Evolutionary conservation across 2,888 invertebrate genomes (phyloP).

Genomic region (Carterocephalus palaemon): DNA sequence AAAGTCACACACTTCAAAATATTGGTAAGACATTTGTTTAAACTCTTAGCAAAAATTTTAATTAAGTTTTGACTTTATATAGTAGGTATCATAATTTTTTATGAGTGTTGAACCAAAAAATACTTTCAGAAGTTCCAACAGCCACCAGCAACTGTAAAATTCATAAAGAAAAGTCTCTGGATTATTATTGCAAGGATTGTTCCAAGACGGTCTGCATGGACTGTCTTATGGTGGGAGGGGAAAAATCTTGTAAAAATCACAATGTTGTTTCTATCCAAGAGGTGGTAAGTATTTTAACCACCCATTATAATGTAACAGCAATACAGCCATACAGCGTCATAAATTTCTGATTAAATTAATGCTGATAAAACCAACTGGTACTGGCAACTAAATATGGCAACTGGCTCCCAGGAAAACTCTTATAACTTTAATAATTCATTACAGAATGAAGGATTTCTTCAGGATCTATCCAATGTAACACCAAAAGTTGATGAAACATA

Average conservation of each 20-base stretch:
- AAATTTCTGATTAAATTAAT: no score
- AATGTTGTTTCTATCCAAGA: conserved; percentile 57
- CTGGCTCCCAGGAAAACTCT: neutral
- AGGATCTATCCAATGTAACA: conserved; percentile 47
- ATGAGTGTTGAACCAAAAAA: neutral
- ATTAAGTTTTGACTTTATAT: conserved; percentile 1
- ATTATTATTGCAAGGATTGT: conserved; percentile 67
- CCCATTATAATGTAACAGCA: no score
- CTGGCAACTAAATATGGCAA: no score
- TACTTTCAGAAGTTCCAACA: neutral
- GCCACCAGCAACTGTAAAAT: conserved; percentile 40
- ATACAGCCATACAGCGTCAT: no score
- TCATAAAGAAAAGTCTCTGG: conserved; percentile 55
- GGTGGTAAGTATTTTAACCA: conserved; percentile 60
- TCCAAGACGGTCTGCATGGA: conserved; percentile 62
- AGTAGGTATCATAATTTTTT: no score
- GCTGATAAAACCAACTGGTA: no score
- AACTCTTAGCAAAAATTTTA: conserved; percentile 2
- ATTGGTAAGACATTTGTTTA: conserved; percentile 37
- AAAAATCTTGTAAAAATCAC: conserved; percentile 67
- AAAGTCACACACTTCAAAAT: conserved; percentile 56
- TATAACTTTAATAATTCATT: conserved; percentile 31
- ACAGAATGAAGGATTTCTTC: conserved; percentile 56
- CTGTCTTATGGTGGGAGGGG: conserved; percentile 65
- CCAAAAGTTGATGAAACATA: conserved; percentile 65